A percentile compares a stretch with the other conserved stretches of the same genome.
phyloP scores from a whole-genome alignment of 2,888 invertebrate species.

The Merodon equestris region DNA sequence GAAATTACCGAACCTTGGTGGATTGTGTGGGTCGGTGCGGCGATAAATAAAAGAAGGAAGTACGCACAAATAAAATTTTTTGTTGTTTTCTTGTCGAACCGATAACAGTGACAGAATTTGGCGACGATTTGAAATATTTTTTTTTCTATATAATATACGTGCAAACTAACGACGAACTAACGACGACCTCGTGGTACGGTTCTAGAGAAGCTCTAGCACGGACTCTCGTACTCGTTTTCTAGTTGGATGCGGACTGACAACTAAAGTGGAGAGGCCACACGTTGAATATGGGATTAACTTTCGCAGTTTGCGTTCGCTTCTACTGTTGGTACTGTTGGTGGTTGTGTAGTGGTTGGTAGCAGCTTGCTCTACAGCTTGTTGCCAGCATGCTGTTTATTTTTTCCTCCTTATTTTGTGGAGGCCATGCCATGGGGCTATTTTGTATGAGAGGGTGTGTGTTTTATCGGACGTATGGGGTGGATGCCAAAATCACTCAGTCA shows the following conservation, averaged over 20 bases:
- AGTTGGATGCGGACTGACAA: conserved; percentile 79
- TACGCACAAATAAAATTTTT: no score
- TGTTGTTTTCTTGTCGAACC: not conserved
- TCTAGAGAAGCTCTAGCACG: conserved; percentile 76
- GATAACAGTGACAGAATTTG: not conserved
- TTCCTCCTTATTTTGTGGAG: conserved; percentile 12
- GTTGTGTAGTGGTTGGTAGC: conserved; percentile 20
- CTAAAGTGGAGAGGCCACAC: conserved; percentile 73
- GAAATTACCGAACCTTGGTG: conserved; percentile 10
- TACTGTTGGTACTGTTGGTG: conserved; percentile 53
- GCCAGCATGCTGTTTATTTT: no score
- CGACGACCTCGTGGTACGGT: conserved; percentile 79
- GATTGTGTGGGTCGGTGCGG: no score
- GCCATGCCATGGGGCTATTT: conserved; percentile 22
- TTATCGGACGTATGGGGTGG: conserved; percentile 39
- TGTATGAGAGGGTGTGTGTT: conserved; percentile 49
- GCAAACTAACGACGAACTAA: conserved; percentile 74
- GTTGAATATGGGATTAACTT: conserved; percentile 66
- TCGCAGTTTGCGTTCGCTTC: conserved; percentile 59
- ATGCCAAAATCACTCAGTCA: conserved; percentile 1
- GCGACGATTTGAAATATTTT: not conserved
- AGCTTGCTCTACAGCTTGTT: not conserved
- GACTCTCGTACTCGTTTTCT: conserved; percentile 77
- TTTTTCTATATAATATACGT: conserved; percentile 50
- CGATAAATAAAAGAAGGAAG: no score